A percentile compares a stretch with the other conserved stretches of the same genome.
Conservation (phyloP, 2,797 vertebrate genomes). For the Otus scops region DNA sequence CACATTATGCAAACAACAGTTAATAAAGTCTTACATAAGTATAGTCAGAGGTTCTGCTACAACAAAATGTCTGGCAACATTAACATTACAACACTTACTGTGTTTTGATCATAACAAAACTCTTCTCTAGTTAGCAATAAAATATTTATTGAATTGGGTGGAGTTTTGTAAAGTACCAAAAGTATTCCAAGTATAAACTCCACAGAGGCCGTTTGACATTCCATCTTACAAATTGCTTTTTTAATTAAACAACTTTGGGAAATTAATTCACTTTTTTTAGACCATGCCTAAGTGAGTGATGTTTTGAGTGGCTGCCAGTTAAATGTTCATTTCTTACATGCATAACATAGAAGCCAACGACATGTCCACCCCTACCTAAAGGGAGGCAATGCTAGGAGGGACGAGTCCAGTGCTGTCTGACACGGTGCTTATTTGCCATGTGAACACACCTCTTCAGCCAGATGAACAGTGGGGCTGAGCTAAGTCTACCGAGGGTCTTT, state of each 20-base stretch:
- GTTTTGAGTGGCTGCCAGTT: not conserved
- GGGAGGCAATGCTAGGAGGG: not conserved
- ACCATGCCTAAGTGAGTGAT: not conserved
- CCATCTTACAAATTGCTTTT: not conserved
- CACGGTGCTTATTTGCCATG: rapidly evolving
- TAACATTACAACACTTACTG: not conserved
- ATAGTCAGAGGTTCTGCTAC: not conserved
- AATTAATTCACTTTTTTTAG: not conserved
- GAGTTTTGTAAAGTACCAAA: not conserved
- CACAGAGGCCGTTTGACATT: rapidly evolving
- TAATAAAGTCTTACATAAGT: not conserved
- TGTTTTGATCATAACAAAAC: not conserved
- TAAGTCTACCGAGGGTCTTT: not conserved
- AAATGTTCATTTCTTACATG: not conserved
- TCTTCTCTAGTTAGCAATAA: not conserved
- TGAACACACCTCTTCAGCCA: not conserved
- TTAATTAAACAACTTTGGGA: not conserved
- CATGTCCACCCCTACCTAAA: not conserved
- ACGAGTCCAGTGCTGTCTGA: rapidly evolving
- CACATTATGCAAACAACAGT: not conserved
- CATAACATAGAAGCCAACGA: not conserved
- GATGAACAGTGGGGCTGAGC: not conserved
- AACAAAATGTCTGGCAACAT: not conserved
- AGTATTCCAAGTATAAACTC: not conserved
- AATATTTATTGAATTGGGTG: not conserved